These are phyloP conservation scores for Drosophila rubida DNA, from an alignment of 2,888 invertebrate species.

Conservation along the genomic window DNA sequence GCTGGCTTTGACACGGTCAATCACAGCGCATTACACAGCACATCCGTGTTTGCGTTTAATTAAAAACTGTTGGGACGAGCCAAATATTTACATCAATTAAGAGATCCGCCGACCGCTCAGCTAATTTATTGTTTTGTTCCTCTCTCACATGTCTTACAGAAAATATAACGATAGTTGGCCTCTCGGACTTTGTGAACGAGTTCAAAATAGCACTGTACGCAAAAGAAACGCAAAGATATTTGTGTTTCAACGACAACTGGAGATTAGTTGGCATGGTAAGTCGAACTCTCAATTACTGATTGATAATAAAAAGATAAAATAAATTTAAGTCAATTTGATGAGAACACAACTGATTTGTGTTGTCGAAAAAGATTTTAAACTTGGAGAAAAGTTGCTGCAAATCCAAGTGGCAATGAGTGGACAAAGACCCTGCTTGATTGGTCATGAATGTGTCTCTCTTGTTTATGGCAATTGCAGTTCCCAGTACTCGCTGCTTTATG, in stretches of 20 bases:
- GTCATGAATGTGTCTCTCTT: not conserved
- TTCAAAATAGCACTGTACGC: slow-evolving; percentile 86
- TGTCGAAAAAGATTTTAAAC: too few species aligned
- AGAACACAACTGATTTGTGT: too few species aligned
- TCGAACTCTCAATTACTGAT: slow-evolving; percentile 30
- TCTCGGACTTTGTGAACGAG: slow-evolving; percentile 83
- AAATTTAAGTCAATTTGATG: not conserved
- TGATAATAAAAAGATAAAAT: too few species aligned
- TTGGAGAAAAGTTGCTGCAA: too few species aligned
- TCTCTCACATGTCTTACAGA: slow-evolving; percentile 73
- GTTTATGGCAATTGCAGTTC: slow-evolving; percentile 11
- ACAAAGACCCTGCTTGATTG: not conserved
- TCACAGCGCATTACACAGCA: slow-evolving; percentile 35
- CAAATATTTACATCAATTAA: slow-evolving; percentile 74
- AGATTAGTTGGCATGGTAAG: slow-evolving; percentile 90
- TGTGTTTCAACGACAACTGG: slow-evolving; percentile 91
- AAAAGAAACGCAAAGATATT: slow-evolving; percentile 90
- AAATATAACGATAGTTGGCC: slow-evolving; percentile 85
- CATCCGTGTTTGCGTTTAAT: slow-evolving; percentile 67
- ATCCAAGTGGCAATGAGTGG: not conserved
- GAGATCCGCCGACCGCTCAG: slow-evolving; percentile 11
- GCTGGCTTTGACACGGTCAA: slow-evolving; percentile 46
- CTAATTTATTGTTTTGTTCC: slow-evolving; percentile 5
- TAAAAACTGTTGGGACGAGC: slow-evolving; percentile 63
- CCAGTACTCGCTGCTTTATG: slow-evolving; percentile 18